These are phyloP conservation scores for Nothocercus julius DNA, from an alignment of 2,113 vertebrate genomes.

Conservation along the genomic window DNA sequence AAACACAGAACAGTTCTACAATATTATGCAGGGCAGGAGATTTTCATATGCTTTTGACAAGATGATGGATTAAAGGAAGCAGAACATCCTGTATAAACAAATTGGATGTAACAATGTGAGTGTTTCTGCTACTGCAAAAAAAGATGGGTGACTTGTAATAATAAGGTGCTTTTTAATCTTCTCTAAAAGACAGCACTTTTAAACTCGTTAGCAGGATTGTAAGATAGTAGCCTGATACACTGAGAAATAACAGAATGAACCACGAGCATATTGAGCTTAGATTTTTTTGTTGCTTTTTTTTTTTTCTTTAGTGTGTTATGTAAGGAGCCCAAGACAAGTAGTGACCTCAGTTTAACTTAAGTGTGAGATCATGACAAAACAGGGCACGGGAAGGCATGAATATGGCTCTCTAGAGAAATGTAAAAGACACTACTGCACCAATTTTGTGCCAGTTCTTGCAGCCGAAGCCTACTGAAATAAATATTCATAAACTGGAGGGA, in stretches of 20 bases:
- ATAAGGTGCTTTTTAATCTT: background rate
- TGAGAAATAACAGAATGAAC: background rate
- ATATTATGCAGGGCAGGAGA: background rate
- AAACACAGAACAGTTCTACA: background rate
- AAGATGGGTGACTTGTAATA: constrained; percentile 52
- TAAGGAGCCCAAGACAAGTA: background rate
- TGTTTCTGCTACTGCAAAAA: constrained; percentile 1
- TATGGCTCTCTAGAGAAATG: background rate
- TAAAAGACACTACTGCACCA: constrained; percentile 56
- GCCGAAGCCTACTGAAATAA: constrained; percentile 64
- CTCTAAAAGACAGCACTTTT: background rate
- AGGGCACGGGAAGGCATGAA: constrained; percentile 6
- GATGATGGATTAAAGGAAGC: background rate
- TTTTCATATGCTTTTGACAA: background rate
- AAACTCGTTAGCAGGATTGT: background rate
- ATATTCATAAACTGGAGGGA: constrained; percentile 41
- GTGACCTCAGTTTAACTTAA: background rate
- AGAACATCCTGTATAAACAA: background rate
- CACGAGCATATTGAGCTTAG: background rate
- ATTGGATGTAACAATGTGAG: background rate
- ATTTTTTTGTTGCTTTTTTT: background rate
- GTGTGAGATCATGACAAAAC: constrained; percentile 1
- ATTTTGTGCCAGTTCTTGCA: constrained; percentile 44
- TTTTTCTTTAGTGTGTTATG: background rate
- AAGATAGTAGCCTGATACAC: background rate